These are phyloP conservation scores for Ambastaia sidthimunki DNA, from an alignment of 2,797 vertebrate genomes.

Conservation along the genomic window DNA sequence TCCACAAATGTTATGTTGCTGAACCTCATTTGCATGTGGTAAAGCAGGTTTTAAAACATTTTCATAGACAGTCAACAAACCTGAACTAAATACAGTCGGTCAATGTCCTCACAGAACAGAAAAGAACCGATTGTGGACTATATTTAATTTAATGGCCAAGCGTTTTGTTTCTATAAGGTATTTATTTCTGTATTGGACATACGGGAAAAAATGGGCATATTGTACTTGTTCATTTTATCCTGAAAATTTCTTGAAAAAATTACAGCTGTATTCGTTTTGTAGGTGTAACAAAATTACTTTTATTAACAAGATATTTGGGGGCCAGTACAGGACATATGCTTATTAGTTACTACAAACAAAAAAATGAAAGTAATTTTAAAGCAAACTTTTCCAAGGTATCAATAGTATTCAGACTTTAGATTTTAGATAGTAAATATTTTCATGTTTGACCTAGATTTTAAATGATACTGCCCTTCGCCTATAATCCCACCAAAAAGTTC, in stretches of 20 bases:
- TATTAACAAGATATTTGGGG: not conserved
- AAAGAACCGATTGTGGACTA: not conserved
- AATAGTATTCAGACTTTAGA: not conserved
- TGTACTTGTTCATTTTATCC: not conserved
- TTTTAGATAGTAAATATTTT: not conserved
- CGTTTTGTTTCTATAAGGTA: not conserved
- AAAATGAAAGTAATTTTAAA: not conserved
- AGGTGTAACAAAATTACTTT: not conserved
- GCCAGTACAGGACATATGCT: not conserved
- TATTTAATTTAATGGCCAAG: constrained; percentile 14
- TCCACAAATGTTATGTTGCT: constrained; percentile 36
- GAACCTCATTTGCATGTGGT: constrained; percentile 53
- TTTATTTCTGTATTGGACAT: constrained; percentile 10
- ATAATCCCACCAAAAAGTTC: too few species aligned
- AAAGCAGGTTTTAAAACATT: constrained; percentile 35
- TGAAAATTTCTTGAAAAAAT: not conserved
- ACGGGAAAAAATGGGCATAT: not conserved
- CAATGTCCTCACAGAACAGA: constrained; percentile 14
- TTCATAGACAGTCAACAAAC: constrained; percentile 19
- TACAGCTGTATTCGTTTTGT: not conserved
- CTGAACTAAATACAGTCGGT: constrained; percentile 19
- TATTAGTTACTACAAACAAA: not conserved
- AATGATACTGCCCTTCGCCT: too few species aligned
- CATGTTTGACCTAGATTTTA: constrained; percentile 7
- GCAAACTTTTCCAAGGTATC: not conserved